A percentile compares a stretch with the other conserved stretches of the same genome.
phyloP scores from a whole-genome alignment of 2,113 vertebrate species.

The Cynoglossus semilaevis region DNA sequence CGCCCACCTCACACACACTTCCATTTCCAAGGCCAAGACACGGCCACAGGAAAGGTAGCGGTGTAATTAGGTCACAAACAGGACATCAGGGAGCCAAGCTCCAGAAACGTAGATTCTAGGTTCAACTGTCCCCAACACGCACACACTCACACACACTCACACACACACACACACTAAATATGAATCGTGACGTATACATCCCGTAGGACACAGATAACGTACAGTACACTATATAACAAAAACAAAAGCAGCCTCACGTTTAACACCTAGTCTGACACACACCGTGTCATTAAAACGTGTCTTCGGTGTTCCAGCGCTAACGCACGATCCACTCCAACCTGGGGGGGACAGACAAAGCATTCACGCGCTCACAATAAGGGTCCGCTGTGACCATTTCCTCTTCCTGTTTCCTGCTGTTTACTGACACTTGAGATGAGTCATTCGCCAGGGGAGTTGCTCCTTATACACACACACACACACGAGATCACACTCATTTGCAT shows the following conservation, averaged over 20 bases:
- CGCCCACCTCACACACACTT: constrained; percentile 30
- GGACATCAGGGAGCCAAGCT: neutral
- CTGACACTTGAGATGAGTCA: constrained; percentile 54
- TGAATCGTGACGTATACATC: too few species aligned
- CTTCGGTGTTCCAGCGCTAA: too few species aligned
- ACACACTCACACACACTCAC: constrained; percentile 4
- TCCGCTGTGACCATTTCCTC: constrained; percentile 53
- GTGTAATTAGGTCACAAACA: constrained; percentile 10
- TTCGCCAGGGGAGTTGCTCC: constrained; percentile 19
- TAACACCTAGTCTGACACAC: neutral
- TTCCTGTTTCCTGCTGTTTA: constrained; percentile 68
- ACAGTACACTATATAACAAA: too few species aligned
- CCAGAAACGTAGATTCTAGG: constrained; percentile 16
- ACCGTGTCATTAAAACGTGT: too few species aligned
- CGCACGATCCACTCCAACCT: constrained; percentile 12
- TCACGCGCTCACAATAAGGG: constrained; percentile 13
- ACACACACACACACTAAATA: neutral
- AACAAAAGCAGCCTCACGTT: too few species aligned
- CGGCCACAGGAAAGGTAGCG: constrained; percentile 35
- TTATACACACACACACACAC: constrained; percentile 3
- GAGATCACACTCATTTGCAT: neutral
- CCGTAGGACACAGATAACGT: too few species aligned
- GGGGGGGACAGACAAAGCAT: constrained; percentile 2
- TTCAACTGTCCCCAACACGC: constrained; percentile 15
- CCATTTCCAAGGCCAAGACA: constrained; percentile 3